Percentiles rank a stretch among this genome's conserved stretches.
Conservation (phyloP, 2,113 vertebrate species). For the Corynorhinus townsendii region DNA sequence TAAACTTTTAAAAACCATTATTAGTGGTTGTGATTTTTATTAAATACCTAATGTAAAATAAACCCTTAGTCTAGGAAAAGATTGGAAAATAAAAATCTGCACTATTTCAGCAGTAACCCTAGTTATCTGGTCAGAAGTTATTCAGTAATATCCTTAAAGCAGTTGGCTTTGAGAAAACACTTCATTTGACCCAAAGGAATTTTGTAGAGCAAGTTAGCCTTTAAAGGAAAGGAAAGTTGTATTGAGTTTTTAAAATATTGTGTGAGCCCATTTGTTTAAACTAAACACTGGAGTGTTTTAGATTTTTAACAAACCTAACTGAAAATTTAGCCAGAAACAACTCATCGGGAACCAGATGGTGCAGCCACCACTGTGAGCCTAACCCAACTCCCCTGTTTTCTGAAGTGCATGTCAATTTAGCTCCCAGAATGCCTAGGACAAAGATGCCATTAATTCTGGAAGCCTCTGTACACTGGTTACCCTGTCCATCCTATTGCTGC, state of each 20-base stretch:
- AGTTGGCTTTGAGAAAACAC: slow-evolving; percentile 36
- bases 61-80: neutral
- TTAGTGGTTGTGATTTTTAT: slow-evolving; percentile 17
- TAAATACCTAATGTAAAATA: neutral
- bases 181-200: slow-evolving; percentile 36
- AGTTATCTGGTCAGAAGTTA: neutral
- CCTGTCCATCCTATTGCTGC: neutral
- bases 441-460: slow-evolving; percentile 57
- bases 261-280: slow-evolving; percentile 61
- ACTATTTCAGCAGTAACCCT: neutral
- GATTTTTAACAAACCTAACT: slow-evolving; percentile 63
- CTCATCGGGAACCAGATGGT: slow-evolving; percentile 66
- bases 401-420: slow-evolving; percentile 35
- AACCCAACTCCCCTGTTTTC: slow-evolving; percentile 39
- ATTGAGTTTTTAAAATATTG: slow-evolving; percentile 23
- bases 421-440: slow-evolving; percentile 29
- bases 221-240: slow-evolving; percentile 46
- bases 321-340: slow-evolving; percentile 68
- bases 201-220: slow-evolving; percentile 28
- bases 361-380: slow-evolving; percentile 36
- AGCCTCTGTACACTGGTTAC: slow-evolving; percentile 22
- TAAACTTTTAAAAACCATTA: neutral
- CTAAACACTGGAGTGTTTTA: slow-evolving; percentile 50
- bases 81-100: slow-evolving; percentile 12
- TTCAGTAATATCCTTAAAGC: neutral